Conservation (phyloP, 2,113 vertebrate species). For the Piaya cayana region DNA sequence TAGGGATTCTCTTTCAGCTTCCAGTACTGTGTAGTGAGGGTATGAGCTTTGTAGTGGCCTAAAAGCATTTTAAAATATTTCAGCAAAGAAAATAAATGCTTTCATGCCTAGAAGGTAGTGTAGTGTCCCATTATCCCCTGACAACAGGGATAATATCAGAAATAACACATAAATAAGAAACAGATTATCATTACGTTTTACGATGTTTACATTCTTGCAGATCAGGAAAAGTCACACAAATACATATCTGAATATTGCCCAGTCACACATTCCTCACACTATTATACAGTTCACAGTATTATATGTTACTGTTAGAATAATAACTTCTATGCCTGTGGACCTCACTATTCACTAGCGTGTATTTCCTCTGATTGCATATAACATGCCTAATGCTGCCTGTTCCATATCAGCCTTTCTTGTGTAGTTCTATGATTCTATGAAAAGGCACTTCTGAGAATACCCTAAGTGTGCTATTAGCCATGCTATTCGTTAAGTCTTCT, state of each 20-base stretch:
- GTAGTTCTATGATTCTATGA: too few relatives aligned
- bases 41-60: background rate
- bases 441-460: background rate
- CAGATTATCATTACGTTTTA: background rate
- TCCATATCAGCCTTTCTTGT: background rate
- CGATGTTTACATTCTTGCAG: background rate
- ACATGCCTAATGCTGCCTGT: background rate
- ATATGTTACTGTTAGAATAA: background rate
- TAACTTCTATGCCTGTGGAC: background rate
- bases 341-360: fast-evolving
- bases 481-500: background rate
- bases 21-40: background rate
- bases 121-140: background rate
- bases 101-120: background rate
- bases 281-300: background rate
- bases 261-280: background rate
- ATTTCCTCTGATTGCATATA: background rate
- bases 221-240: background rate
- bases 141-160: background rate
- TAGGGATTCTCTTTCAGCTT: background rate
- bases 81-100: background rate
- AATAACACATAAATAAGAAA: background rate
- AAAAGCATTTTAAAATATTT: background rate
- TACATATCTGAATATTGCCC: background rate
- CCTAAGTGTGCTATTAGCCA: background rate